Base-by-base conservation (phyloP, 2,797 vertebrate species). In the Pelodytes ibericus region DNA sequence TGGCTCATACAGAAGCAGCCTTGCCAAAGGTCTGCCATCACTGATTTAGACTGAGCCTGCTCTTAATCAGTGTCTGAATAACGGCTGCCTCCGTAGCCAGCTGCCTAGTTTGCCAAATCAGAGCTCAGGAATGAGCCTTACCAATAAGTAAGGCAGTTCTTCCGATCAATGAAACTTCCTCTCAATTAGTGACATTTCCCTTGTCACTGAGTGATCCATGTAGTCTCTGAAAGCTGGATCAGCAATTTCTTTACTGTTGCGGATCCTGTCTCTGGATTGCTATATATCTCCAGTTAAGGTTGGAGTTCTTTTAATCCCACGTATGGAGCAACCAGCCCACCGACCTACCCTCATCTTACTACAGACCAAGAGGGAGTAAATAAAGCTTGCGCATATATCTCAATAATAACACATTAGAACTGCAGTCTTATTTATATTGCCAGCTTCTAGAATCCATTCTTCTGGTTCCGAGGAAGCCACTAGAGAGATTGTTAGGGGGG, bases 401-500 rank as follows among this genome's bases (percentile, higher is more conserved):
- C 57, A 79, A 79, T 74, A 79, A 74, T 69, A 61, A 79, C 63
- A 73, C 56, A 79, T 69, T 69, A 79, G 51, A 73, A 73, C 74
- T 64, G 26, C 22, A 62, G 64, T 30, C 44, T 56, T 79, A 79
- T 79, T 79, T 74, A 79, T 79, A 74, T 64, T 64, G 63, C 57
- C 64, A 22, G 57, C 77, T 51, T 74, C 64, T 30, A 67, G 71
- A 79, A 79, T 79, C 73, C 62, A 79, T 73, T 79, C 64, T 33
- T 44, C 49, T 30, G 67, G 71, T 69, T 72, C 64, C 60, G 20
- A 31, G 56, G 20, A 33, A 69, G 77, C 77, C 77, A 74, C 77
- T 58, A 79, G 77, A 79, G 77, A 79, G 77, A 79, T 79, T 29
- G 77, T 79, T 79, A 79, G 77, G 64, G 63, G 56, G 63, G 73